phyloP scores from a whole-genome alignment of 2,797 vertebrate species.

The Vireo griseus region DNA sequence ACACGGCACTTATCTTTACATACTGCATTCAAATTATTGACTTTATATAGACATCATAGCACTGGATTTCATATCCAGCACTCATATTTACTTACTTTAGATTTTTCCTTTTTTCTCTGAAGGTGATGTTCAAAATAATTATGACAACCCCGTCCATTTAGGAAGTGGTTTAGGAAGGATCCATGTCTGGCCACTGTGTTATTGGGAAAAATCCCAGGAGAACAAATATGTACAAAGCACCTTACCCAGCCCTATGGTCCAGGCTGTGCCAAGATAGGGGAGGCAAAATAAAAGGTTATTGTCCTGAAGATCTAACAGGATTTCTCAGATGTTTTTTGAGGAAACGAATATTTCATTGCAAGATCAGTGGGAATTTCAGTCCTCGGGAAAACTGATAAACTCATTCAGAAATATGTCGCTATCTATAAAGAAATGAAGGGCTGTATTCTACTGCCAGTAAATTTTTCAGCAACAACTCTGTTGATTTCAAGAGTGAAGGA shows the following conservation, averaged over 20 bases:
- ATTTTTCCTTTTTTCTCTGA: not conserved
- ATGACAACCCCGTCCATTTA: not conserved
- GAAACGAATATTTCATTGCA: not conserved
- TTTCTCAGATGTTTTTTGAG: not conserved
- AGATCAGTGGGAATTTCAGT: not conserved
- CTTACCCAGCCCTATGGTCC: not conserved
- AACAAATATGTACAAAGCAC: not conserved
- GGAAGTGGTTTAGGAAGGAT: not conserved
- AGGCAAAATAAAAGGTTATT: not conserved
- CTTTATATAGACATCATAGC: not conserved
- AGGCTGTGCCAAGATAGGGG: not conserved
- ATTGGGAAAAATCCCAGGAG: not conserved
- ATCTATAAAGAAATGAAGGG: not conserved
- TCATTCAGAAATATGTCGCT: not conserved
- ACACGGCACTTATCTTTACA: rapidly evolving
- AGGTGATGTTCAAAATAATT: not conserved
- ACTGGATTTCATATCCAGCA: not conserved
- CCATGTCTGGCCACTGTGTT: rapidly evolving
- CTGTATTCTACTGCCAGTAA: not conserved
- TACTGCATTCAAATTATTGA: not conserved
- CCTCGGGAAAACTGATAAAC: not conserved
- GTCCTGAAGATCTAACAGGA: not conserved
- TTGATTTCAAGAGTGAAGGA: not conserved
- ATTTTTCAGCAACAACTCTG: not conserved
- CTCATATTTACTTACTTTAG: not conserved